phyloP scores from a whole-genome alignment of 2,113 vertebrate genomes.

The Leptobrachium leishanense region DNA sequence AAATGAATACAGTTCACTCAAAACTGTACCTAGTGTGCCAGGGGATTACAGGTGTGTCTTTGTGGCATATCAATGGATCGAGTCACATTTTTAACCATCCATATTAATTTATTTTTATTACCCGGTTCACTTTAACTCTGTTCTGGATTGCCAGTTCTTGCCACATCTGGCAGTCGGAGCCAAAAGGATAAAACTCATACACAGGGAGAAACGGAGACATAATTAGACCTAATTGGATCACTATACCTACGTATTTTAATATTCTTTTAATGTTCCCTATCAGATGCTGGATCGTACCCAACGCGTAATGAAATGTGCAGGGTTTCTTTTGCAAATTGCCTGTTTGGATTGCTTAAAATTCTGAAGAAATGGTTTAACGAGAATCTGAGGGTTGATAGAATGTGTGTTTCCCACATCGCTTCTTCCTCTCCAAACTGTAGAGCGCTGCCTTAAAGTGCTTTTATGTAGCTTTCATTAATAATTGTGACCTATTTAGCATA shows the following conservation, averaged over 20 bases:
- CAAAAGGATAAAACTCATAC: too few species aligned
- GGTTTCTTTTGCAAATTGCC: too few species aligned
- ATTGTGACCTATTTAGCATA: too few species aligned
- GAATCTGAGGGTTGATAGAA: too few species aligned
- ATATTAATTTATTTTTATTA: neutral
- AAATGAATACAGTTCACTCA: neutral
- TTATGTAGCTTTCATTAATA: too few species aligned
- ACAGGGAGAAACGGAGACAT: neutral
- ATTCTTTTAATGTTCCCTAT: slow-evolving; percentile 16
- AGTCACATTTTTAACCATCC: too few species aligned
- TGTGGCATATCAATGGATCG: neutral
- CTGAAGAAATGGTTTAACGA: too few species aligned
- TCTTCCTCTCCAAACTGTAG: too few species aligned
- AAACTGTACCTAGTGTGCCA: neutral
- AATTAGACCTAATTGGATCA: slow-evolving; percentile 6
- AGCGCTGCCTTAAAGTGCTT: too few species aligned
- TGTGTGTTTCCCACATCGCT: too few species aligned
- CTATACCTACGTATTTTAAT: slow-evolving; percentile 20
- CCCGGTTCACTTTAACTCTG: neutral
- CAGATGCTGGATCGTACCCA: neutral
- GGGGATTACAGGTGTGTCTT: neutral
- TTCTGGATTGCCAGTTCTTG: neutral
- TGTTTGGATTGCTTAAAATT: too few species aligned
- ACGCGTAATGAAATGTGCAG: neutral
- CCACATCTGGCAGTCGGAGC: neutral